These are phyloP conservation scores for Cryptomyrus ogoouensis DNA, from an alignment of 2,113 vertebrate species.

Conservation along the genomic window DNA sequence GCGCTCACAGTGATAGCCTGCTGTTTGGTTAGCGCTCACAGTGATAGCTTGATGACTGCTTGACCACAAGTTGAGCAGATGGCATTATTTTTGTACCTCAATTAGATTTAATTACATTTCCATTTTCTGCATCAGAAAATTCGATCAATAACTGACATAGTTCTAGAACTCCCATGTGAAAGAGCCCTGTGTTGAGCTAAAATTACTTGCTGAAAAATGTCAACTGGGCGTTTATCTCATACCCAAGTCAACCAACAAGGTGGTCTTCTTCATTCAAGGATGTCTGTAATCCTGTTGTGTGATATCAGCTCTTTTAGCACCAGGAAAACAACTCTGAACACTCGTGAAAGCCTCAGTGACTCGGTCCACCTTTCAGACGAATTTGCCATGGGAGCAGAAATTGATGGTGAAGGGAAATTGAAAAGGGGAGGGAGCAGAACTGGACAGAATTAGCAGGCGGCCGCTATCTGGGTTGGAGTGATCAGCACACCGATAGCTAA, in stretches of 20 bases:
- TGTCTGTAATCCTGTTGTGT: neutral
- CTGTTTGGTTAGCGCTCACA: neutral
- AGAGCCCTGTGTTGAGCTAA: neutral
- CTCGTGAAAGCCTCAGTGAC: neutral
- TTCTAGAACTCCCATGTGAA: neutral
- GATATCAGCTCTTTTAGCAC: neutral
- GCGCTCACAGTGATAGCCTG: no score
- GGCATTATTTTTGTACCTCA: neutral
- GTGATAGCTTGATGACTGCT: neutral
- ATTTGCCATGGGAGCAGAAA: constrained; percentile 40
- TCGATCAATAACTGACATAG: no score
- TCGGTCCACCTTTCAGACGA: constrained; percentile 41
- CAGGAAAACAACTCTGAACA: neutral
- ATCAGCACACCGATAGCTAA: constrained; percentile 49
- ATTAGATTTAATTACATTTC: neutral
- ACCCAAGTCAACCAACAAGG: neutral
- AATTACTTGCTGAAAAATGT: neutral
- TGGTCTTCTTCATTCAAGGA: neutral
- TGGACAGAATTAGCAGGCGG: constrained; percentile 32
- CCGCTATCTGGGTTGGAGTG: constrained; percentile 40
- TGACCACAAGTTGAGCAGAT: neutral
- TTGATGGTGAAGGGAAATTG: constrained; percentile 46
- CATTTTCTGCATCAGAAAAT: neutral
- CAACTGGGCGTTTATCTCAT: neutral
- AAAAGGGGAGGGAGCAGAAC: constrained; percentile 20